These are phyloP conservation scores for Diploscapter pachys DNA, from an alignment of 1,140 invertebrate genomes.

Conservation along the genomic window DNA sequence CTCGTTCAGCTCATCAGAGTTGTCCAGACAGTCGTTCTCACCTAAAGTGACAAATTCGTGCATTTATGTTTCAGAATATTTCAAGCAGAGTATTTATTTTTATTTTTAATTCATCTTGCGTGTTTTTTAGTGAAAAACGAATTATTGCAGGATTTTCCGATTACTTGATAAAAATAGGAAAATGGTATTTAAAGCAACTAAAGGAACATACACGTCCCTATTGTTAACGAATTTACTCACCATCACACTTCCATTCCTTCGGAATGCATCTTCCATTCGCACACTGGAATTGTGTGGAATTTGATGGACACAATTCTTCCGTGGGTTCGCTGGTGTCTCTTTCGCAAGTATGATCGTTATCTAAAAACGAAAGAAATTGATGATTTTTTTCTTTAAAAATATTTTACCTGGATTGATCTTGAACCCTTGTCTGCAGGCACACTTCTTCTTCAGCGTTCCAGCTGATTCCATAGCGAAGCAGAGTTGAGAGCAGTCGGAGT, in stretches of 20 bases:
- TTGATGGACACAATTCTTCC: conserved; percentile 64
- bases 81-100: too few species aligned
- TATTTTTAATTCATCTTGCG: too few species aligned
- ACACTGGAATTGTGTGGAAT: conserved; percentile 75
- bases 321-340: conserved; percentile 68
- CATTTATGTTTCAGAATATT: too few species aligned
- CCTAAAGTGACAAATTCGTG: too few species aligned
- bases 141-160: too few species aligned
- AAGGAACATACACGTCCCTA: too few species aligned
- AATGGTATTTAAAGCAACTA: too few species aligned
- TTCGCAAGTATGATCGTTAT: conserved; percentile 71
- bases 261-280: conserved; percentile 85
- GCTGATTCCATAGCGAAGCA: conserved; percentile 23
- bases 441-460: conserved; percentile 61
- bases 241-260: conserved; percentile 70
- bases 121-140: too few species aligned
- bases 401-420: conserved; percentile 67
- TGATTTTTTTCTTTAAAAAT: too few species aligned
- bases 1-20: conserved; percentile 50
- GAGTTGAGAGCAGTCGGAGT: conserved; percentile 20
- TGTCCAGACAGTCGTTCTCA: conserved; percentile 84
- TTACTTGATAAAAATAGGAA: too few species aligned
- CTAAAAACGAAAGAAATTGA: conserved; percentile 44
- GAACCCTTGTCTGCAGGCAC: conserved; percentile 92
- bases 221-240: not conserved